Evolutionary conservation across 2,113 vertebrate genomes (phyloP), one percentile per base, ranked within the genome.

Genomic region (Euleptes europaea): DNA sequence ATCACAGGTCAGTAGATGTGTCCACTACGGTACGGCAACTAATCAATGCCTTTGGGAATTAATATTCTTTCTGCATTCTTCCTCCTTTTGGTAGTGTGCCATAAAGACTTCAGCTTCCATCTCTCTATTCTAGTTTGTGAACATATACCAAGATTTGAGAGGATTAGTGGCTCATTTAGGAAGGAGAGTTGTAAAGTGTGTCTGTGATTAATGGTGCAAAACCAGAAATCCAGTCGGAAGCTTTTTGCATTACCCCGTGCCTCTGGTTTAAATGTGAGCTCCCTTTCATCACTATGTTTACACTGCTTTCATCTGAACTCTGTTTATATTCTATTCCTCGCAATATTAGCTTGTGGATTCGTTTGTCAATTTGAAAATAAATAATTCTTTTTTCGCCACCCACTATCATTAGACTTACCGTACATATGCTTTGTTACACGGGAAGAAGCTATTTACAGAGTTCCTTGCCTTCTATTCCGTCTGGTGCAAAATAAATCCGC

Each of bases 401-500:
- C 76, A 90, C 54, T 78, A 74, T 88, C 93, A 94, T 92, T 91
- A 88, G 49, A 86, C 66, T 90, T 92, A n/a, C n/a, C n/a, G n/a
- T n/a, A 91, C 90, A 47, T 90, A 81, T 84, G 44, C 74, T 83
- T 86, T 44, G 51, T 90, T 83, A 83, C n/a, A 84, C 91, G 38
- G 86, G 89, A 87, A 38, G 67, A 78, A 90, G 76, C 67, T 93
- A 85, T 90, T 90, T 94, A 90, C 88, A 89, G 80, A 87, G 92
- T 93, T 94, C 90, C 90, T 86, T 90, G 73, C 86, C 90, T 93
- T 93, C 86, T 0, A 0, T 92, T 91, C 93, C 92, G 92, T 90
- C 93, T 91, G 89, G 92, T 89, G 71, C 49, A 86, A 84, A 80
- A 89, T 93, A 94, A 96, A 96, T 95, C 93, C 86, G 94, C 94